These are phyloP conservation scores for Drosophila kurseongensis DNA, from an alignment of 1,140 invertebrate genomes.

Conservation along the genomic window DNA sequence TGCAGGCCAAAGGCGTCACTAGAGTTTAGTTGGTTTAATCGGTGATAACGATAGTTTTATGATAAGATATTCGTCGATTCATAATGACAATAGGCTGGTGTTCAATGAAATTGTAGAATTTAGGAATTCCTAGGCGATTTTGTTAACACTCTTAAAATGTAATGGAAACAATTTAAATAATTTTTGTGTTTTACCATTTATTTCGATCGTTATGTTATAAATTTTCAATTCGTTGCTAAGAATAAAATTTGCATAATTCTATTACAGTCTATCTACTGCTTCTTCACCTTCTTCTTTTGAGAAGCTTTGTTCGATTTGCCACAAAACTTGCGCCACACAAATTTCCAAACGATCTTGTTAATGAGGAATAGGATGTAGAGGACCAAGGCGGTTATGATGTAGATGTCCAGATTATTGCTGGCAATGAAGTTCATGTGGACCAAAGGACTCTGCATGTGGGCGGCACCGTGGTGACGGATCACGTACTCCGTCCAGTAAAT, in stretches of 20 bases:
- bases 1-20: background rate
- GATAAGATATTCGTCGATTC: background rate
- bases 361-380: conserved; percentile 41
- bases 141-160: background rate
- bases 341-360: conserved; percentile 54
- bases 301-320: conserved; percentile 43
- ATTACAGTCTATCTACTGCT: conserved; percentile 35
- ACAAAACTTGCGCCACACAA: conserved; percentile 48
- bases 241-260: conserved; percentile 8
- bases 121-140: background rate
- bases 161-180: conserved; percentile 53
- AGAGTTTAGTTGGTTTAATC: background rate
- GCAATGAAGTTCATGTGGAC: conserved; percentile 68
- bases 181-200: conserved; percentile 1
- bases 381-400: conserved; percentile 22
- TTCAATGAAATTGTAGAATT: background rate
- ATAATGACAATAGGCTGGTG: background rate
- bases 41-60: background rate
- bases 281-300: conserved; percentile 62
- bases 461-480: conserved; percentile 85
- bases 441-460: conserved; percentile 84
- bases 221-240: conserved; percentile 6
- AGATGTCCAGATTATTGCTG: conserved; percentile 63
- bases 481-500: conserved; percentile 82
- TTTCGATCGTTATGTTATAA: background rate